phyloP scores from a whole-genome alignment of 2,888 invertebrate species.

The Mesochorus sp. region DNA sequence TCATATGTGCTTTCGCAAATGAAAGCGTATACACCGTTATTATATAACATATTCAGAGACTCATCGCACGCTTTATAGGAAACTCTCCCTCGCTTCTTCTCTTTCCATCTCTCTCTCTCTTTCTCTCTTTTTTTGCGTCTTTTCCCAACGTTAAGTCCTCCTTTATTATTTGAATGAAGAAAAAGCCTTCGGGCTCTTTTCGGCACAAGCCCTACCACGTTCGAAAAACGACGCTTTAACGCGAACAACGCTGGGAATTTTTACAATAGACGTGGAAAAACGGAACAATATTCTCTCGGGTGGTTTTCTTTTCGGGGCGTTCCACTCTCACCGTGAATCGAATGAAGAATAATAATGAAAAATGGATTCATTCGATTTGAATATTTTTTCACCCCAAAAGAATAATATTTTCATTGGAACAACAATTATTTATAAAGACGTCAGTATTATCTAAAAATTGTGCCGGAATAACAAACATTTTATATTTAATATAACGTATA shows the following conservation, averaged over 20 bases:
- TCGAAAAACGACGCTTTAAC: slow-evolving; percentile 57
- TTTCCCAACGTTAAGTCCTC: slow-evolving; percentile 24
- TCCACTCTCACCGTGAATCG: neutral
- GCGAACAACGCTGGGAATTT: slow-evolving; percentile 63
- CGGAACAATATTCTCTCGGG: slow-evolving; percentile 51
- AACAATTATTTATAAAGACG: too few relatives aligned
- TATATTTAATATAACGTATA: too few relatives aligned
- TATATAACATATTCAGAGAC: slow-evolving; percentile 25
- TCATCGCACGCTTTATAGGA: slow-evolving; percentile 29
- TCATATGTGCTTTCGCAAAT: slow-evolving; percentile 3
- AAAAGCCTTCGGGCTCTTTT: slow-evolving; percentile 37
- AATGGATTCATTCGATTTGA: neutral
- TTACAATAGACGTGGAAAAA: slow-evolving; percentile 60
- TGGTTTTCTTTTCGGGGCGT: slow-evolving; percentile 5
- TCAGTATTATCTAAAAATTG: too few relatives aligned
- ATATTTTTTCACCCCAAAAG: too few relatives aligned
- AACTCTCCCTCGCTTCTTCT: neutral
- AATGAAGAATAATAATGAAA: neutral
- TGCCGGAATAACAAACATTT: too few relatives aligned
- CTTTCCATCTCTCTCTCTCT: neutral
- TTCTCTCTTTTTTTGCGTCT: neutral
- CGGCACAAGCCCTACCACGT: neutral
- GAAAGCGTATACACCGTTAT: slow-evolving; percentile 19
- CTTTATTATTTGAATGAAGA: slow-evolving; percentile 53
- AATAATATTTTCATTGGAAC: too few relatives aligned